phyloP scores from a whole-genome alignment of 1,140 invertebrate species.

The Holcopasites calliopsidis region DNA sequence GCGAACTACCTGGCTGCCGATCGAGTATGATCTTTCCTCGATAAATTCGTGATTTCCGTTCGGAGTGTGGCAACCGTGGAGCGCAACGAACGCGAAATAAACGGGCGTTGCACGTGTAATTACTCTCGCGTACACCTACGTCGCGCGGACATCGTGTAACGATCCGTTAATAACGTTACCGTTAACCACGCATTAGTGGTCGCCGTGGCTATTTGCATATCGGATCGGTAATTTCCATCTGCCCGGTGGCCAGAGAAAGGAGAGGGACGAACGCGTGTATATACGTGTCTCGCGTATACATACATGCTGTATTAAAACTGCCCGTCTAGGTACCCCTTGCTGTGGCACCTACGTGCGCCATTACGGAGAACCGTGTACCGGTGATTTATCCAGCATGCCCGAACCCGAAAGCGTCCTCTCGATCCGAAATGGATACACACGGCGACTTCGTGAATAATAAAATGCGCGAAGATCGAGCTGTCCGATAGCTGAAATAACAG shows the following conservation, averaged over 20 bases:
- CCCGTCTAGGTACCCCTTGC: slow-evolving; percentile 36
- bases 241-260: slow-evolving; percentile 30
- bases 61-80: not conserved
- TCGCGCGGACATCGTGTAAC: slow-evolving; percentile 59
- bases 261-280: not conserved
- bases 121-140: slow-evolving; percentile 26
- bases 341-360: slow-evolving; percentile 39
- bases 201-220: slow-evolving; percentile 70
- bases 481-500: slow-evolving; percentile 52
- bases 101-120: slow-evolving; percentile 29
- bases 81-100: slow-evolving; percentile 24
- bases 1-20: not conserved
- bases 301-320: slow-evolving; percentile 21
- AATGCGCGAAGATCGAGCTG: slow-evolving; percentile 51
- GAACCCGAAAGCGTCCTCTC: slow-evolving; percentile 50
- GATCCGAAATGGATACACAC: slow-evolving; percentile 47
- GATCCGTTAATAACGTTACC: slow-evolving; percentile 74
- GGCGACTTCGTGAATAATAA: slow-evolving; percentile 57
- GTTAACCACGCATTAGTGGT: slow-evolving; percentile 73
- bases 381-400: slow-evolving; percentile 54
- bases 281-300: not conserved
- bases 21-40: not conserved
- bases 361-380: slow-evolving; percentile 47
- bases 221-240: slow-evolving; percentile 72
- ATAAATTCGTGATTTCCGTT: slow-evolving; percentile 14